phyloP scores from a whole-genome alignment of 2,888 invertebrate genomes.

The Cryptosula pallasiana region DNA sequence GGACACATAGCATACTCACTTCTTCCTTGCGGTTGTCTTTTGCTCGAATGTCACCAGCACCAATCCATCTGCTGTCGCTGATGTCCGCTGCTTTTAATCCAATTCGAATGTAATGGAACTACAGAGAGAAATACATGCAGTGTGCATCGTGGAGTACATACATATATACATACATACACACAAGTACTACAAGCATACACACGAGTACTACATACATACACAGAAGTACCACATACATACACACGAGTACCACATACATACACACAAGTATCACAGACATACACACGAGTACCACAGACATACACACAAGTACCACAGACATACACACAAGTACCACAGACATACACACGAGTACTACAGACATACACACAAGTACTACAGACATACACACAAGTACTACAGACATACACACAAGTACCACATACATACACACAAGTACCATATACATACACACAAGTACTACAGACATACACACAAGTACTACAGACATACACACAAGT shows the following conservation, averaged over 20 bases:
- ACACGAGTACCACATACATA: not conserved
- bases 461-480: not conserved
- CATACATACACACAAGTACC: not conserved
- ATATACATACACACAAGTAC: not conserved
- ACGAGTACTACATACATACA: not conserved
- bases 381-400: not conserved
- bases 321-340: not conserved
- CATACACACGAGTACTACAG: not conserved
- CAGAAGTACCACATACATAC: not conserved
- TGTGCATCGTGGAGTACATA: not conserved
- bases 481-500: not conserved
- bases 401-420: not conserved
- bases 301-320: not conserved
- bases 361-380: not conserved
- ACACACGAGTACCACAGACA: not conserved
- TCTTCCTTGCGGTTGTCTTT: too few relatives aligned
- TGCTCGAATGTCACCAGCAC: too few relatives aligned
- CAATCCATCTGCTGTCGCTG: not conserved
- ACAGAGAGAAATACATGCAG: not conserved
- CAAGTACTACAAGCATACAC: not conserved
- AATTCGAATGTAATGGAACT: not conserved
- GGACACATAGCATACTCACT: too few relatives aligned
- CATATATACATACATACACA: not conserved
- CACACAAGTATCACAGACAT: not conserved
- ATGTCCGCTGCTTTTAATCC: not conserved